These are phyloP conservation scores for Bufo gargarizans DNA, from an alignment of 2,113 vertebrate genomes.

Conservation along the genomic window DNA sequence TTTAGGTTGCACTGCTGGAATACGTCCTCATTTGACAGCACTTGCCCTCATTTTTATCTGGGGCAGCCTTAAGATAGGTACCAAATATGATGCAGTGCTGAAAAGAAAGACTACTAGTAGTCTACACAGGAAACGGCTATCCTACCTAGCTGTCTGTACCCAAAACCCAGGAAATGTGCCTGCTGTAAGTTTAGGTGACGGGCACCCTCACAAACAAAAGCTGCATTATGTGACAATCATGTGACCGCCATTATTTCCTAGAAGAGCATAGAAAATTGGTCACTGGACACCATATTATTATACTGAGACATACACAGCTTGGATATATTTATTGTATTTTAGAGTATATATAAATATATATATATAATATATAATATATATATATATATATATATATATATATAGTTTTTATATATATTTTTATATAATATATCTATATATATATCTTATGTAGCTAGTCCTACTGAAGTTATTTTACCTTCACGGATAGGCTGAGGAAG, in stretches of 20 bases:
- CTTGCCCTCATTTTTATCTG: background rate
- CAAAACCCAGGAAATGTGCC: background rate
- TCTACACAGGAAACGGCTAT: background rate
- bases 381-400: background rate
- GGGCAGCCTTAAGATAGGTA: background rate
- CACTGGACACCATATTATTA: background rate
- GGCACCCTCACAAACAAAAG: background rate
- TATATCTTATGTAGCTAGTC: background rate
- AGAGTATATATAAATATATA: background rate
- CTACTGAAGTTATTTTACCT: constrained; percentile 53
- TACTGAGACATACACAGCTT: background rate
- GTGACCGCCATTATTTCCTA: background rate
- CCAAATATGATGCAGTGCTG: background rate
- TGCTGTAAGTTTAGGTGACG: background rate
- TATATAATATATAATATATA: background rate
- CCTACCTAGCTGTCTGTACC: background rate
- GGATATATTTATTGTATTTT: too few relatives aligned
- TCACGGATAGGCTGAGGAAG: constrained; percentile 49
- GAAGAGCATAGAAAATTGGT: background rate
- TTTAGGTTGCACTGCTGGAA: background rate
- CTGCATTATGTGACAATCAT: background rate
- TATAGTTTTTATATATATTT: too few relatives aligned
- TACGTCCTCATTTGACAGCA: background rate
- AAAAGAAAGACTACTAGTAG: background rate
- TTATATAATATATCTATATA: constrained; percentile 25